Percentiles rank a stretch among this genome's conserved stretches.
These are phyloP conservation scores for Nyctereutes procyonoides DNA, from an alignment of 2,113 vertebrate species.

Conservation along the genomic window DNA sequence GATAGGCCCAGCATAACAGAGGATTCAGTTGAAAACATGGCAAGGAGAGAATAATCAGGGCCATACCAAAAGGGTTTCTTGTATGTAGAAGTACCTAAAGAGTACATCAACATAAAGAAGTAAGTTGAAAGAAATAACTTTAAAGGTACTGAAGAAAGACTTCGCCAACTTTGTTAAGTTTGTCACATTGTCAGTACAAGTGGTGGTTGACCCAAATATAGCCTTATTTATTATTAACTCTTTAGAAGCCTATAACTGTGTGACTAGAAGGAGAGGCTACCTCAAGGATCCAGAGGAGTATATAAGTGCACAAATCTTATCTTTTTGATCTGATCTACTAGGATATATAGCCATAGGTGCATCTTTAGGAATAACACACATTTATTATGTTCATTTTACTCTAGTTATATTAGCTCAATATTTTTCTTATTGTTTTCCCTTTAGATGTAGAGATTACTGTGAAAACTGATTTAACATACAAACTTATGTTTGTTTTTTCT, in stretches of 20 bases:
- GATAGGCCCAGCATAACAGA: neutral
- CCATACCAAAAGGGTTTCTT: neutral
- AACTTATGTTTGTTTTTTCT: conserved; percentile 16
- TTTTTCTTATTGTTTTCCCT: neutral
- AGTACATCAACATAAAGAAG: neutral
- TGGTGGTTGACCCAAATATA: neutral
- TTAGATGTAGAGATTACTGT: neutral
- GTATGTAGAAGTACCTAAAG: neutral
- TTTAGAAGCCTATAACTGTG: neutral
- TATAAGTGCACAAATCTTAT: neutral
- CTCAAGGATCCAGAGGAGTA: neutral
- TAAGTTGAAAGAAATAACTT: conserved; percentile 1
- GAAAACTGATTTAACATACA: conserved; percentile 49
- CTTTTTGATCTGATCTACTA: neutral
- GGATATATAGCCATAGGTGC: neutral
- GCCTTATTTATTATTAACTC: neutral
- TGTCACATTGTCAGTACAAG: neutral
- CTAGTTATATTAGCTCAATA: neutral
- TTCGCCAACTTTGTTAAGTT: neutral
- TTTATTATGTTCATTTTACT: neutral
- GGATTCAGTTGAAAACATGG: neutral
- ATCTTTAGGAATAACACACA: neutral
- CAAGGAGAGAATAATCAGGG: neutral
- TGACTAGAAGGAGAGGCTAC: neutral
- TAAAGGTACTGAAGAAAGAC: neutral